A percentile compares a stretch with the other conserved stretches of the same genome.
Conservation (phyloP, 2,113 vertebrate genomes). For the Gymnogyps californianus region DNA sequence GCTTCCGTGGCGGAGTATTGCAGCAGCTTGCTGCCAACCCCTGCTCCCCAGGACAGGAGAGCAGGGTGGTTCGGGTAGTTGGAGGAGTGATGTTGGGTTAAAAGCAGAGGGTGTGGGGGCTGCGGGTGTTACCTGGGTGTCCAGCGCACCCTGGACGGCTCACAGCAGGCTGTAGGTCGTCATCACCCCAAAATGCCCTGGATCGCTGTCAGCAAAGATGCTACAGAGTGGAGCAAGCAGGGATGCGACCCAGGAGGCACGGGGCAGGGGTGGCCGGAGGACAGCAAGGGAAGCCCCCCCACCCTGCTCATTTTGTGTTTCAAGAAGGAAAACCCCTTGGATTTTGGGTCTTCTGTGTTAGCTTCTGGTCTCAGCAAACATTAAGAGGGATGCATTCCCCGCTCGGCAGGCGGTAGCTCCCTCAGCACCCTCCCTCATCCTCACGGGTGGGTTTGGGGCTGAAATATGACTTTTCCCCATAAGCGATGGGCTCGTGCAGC, state of each 20-base stretch:
- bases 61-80: background rate
- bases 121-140: background rate
- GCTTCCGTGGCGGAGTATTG: background rate
- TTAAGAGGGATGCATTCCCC: background rate
- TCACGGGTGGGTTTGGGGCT: background rate
- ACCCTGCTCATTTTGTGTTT: background rate
- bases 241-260: background rate
- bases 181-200: accelerated
- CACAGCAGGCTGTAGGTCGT: background rate
- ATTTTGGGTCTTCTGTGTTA: background rate
- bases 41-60: background rate
- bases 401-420: background rate
- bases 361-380: background rate
- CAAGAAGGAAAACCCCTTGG: background rate
- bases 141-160: accelerated
- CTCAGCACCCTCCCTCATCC: background rate
- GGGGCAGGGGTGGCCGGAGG: background rate
- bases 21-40: background rate
- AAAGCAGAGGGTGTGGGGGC: accelerated
- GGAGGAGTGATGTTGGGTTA: background rate
- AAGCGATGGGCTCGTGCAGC: accelerated
- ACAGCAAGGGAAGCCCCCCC: background rate
- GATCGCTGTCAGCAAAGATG: background rate
- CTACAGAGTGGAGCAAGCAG: background rate
- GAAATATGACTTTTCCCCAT: background rate